phyloP scores from a whole-genome alignment of 2,888 invertebrate genomes.

The Drosophila maculinotata region DNA sequence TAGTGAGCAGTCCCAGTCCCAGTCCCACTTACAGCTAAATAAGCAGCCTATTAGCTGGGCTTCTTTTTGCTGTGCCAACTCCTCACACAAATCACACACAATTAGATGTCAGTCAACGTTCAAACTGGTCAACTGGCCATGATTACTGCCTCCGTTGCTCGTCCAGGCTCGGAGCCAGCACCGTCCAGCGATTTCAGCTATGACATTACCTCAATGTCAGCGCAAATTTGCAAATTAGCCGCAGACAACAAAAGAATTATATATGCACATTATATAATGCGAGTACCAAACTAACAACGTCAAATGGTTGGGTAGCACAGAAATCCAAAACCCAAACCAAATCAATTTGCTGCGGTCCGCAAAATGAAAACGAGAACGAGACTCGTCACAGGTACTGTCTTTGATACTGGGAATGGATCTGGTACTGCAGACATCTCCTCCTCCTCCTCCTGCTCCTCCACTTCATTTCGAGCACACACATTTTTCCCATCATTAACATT shows the following conservation, averaged over 20 bases:
- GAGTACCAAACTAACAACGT: conserved; percentile 47
- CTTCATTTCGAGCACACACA: conserved; percentile 33
- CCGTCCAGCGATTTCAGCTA: conserved; percentile 42
- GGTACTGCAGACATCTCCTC: neutral
- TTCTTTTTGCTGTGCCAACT: conserved; percentile 36
- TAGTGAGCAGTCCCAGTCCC: conserved; percentile 15
- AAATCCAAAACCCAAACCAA: conserved; percentile 49
- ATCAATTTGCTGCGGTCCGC: conserved; percentile 69
- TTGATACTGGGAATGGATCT: conserved; percentile 31
- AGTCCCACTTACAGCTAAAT: conserved; percentile 44
- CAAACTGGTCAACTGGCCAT: conserved; percentile 40
- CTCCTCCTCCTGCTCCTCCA: too few relatives aligned
- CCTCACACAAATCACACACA: conserved; percentile 48
- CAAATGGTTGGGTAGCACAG: conserved; percentile 43
- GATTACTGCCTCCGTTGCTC: conserved; percentile 20
- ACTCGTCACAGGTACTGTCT: conserved; percentile 47
- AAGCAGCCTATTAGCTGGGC: conserved; percentile 45
- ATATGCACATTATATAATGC: conserved; percentile 71
- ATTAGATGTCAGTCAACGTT: conserved; percentile 67
- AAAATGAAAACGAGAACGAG: conserved; percentile 59
- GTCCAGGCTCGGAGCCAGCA: conserved; percentile 8
- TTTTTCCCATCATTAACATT: conserved; percentile 76
- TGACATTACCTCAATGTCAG: conserved; percentile 74
- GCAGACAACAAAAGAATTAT: conserved; percentile 77
- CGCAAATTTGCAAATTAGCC: conserved; percentile 68